A percentile compares a stretch with the other conserved stretches of the same genome.
Conservation (phyloP, 2,113 vertebrate genomes). For the Megaceryle torquata region DNA sequence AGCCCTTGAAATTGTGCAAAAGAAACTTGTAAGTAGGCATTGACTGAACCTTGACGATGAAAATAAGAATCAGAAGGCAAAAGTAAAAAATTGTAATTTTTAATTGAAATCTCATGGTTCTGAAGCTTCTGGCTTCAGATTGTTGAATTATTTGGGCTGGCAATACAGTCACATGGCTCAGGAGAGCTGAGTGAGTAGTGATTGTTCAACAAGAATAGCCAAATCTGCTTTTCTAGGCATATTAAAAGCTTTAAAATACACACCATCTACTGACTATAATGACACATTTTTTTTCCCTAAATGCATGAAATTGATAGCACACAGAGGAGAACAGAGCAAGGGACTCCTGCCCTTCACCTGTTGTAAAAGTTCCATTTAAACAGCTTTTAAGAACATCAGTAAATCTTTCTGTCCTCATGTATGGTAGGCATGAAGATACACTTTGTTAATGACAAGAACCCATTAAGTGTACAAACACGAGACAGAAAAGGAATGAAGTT, state of each 20-base stretch:
- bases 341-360: background rate
- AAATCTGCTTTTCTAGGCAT: background rate
- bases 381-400: background rate
- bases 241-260: background rate
- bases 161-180: background rate
- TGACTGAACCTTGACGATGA: background rate
- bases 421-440: background rate
- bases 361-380: background rate
- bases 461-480: accelerated
- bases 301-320: background rate
- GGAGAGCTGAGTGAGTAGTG: background rate
- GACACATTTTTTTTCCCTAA: background rate
- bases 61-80: background rate
- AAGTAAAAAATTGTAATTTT: background rate
- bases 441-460: accelerated
- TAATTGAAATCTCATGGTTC: constrained; percentile 24
- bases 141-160: background rate
- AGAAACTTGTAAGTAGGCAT: background rate
- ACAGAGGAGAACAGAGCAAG: background rate
- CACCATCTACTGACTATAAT: background rate
- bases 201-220: background rate
- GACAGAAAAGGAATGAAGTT: background rate
- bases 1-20: background rate
- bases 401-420: accelerated
- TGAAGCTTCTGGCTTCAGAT: background rate